Evolutionary conservation across 2,888 invertebrate genomes (phyloP), one percentile per base, ranked within the genome.

Genomic region (Pherbina coryleti): DNA sequence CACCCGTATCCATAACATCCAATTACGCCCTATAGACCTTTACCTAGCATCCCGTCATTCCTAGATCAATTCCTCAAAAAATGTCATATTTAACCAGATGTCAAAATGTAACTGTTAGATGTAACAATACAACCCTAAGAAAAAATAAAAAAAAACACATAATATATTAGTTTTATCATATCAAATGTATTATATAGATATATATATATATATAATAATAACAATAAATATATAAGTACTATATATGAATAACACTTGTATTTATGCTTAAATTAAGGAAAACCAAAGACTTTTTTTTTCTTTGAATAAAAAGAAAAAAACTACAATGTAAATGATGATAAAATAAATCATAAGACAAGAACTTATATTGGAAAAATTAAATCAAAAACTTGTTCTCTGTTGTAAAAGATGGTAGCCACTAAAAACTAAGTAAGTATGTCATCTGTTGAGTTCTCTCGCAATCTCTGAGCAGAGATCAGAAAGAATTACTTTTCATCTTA

Each of bases 241-340:
- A 51, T 49, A 67, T 64, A 75, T 70, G 37, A 49, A 53, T 55
- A 55, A 82, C 82, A 83, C 81, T 83, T 85, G 83, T 84, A 83
- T 84, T 81, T 86, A 83, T 79, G 79, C 82, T 82, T 80, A 79
- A 81, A 81, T 81, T 86, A 88, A 87, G 88, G 87, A 82, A 88
- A 88, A 88, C 88, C 89, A 88, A 88, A 88, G 89, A 88, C 88
- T 88, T 88, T 88, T 84, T 88, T 87, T 83, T 88, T 87, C 85
- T 87, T 88, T 86, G 86, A 84, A 84, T 84, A 81, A 83, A 82
- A 82, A 81, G 79, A 66, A 62, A 80, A 79, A 78, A 78, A 79
- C 74, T 57, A 75, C 60, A 78, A 75, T 71, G 74, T 77, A 81
- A 81, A 79, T 76, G 73, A 81, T 81, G 78, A 79, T 80, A 79